Evolutionary conservation across 2,888 invertebrate genomes (phyloP).

Genomic region (Aphidius colemani): DNA sequence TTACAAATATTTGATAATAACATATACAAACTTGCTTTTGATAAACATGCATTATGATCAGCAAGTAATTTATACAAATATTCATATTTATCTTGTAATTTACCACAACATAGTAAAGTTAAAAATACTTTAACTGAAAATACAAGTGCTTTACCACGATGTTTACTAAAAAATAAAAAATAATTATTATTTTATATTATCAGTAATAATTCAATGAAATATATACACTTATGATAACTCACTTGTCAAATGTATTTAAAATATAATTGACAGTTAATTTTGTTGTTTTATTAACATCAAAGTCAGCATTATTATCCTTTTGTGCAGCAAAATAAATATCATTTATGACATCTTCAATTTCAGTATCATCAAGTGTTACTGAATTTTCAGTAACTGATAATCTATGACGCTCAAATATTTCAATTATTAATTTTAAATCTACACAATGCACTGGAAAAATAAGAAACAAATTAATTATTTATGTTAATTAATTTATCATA

Average conservation of each 20-base stretch:
- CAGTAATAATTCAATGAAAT: neutral
- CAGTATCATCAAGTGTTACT: slow-evolving; percentile 69
- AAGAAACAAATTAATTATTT: slow-evolving; percentile 29
- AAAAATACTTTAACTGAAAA: slow-evolving; percentile 72
- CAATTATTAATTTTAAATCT: slow-evolving; percentile 66
- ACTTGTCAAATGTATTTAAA: slow-evolving; percentile 73
- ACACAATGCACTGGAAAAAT: slow-evolving; percentile 60
- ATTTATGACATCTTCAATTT: slow-evolving; percentile 73
- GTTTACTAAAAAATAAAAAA: slow-evolving; percentile 61
- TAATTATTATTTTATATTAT: neutral
- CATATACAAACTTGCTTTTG: slow-evolving; percentile 67
- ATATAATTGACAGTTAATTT: slow-evolving; percentile 71
- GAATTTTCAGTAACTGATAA: slow-evolving; percentile 72
- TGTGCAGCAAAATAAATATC: slow-evolving; percentile 77
- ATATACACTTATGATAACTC: slow-evolving; percentile 40
- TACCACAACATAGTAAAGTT: slow-evolving; percentile 70
- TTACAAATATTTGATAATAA: slow-evolving; percentile 69
- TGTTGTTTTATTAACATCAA: slow-evolving; percentile 68
- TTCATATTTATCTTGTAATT: slow-evolving; percentile 67
- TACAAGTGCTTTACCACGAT: slow-evolving; percentile 69
- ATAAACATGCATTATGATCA: slow-evolving; percentile 77
- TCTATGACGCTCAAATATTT: slow-evolving; percentile 74
- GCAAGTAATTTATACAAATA: slow-evolving; percentile 74
- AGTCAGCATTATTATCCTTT: slow-evolving; percentile 66
- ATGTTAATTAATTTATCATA: slow-evolving; percentile 40